phyloP scores from a whole-genome alignment of 2,888 invertebrate species.

The Tetrapedia diversipes region DNA sequence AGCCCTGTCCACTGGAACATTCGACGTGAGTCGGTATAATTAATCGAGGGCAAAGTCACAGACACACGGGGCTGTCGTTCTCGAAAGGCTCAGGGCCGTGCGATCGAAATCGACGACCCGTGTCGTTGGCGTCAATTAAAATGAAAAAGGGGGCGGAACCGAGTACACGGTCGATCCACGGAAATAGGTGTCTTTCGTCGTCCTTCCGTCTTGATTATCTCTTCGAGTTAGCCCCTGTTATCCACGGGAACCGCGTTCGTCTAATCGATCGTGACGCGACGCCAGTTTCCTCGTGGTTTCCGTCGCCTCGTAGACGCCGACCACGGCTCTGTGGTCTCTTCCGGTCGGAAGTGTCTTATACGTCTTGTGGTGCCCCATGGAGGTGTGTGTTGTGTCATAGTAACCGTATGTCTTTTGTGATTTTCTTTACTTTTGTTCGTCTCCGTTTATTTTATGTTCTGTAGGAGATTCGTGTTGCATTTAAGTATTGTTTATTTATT shows the following conservation, averaged over 20 bases:
- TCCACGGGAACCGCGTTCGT: background rate
- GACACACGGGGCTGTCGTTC: background rate
- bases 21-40: conserved; percentile 32
- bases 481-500: no score
- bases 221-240: conserved; percentile 12
- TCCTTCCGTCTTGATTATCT: conserved; percentile 19
- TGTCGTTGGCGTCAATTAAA: conserved; percentile 54
- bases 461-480: no score
- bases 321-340: background rate
- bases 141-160: conserved; percentile 39
- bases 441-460: no score
- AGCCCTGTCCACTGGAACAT: background rate
- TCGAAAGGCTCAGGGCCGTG: conserved; percentile 5
- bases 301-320: background rate
- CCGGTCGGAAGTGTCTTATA: background rate
- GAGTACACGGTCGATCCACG: no score
- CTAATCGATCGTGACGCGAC: conserved; percentile 18
- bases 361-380: background rate
- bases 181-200: no score
- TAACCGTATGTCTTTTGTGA: no score
- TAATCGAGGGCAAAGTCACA: conserved; percentile 28
- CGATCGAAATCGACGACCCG: conserved; percentile 33
- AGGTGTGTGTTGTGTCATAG: conserved; percentile 13
- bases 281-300: background rate
- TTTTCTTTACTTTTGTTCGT: no score